Base-by-base conservation (phyloP, 2,797 vertebrate species). In the Gymnodraco acuticeps region DNA sequence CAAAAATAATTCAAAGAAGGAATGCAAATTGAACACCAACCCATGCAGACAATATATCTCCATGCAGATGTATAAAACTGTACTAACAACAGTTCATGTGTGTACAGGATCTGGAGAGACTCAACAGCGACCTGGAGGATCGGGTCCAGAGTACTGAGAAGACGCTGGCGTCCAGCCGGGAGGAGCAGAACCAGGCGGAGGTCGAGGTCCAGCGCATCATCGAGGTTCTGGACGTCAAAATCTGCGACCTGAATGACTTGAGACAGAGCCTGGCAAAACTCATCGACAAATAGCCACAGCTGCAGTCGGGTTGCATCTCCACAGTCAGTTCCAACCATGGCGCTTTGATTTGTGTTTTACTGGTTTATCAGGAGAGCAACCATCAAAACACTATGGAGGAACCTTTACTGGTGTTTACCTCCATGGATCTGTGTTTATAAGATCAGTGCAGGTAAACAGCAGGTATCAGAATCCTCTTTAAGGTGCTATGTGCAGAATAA, bases 221-320 rank as follows among this genome's bases (percentile, higher is more conserved):
- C 0, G 94, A 96, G 48, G 93, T 96, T 53, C 95, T 99, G 85
- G 98, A 99, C 1, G 86, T 96, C 80, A 97, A 98, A 92, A 95
- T 99, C 55, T 95, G 95, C 0, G 97, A 99, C 91, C 94, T 99
- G 75, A 96, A 93, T 0, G 96, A 96, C 91, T 93, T 99, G 60
- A 93, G 97, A 9, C 95, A 96, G 85, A 97, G 95, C 76, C 89
- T 99, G 64, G 96, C 96, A 38, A 96, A 97, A 74, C 95, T 99
- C 70, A 78, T 97, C 0, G 96, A 97, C 81, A 95, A 95, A 82
- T 95, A 94, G 73, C 87, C 46, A 16, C 81, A 53, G 70, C 70
- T 27, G 66, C 50, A 67, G 48, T 14, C 14, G 48, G 82, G 82
- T 67, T 84, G 82, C 88, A 88, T 90, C 90, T 92, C 85, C 86